Evolutionary conservation across 2,888 invertebrate genomes (phyloP).

Genomic region (Tineola bisselliella): DNA sequence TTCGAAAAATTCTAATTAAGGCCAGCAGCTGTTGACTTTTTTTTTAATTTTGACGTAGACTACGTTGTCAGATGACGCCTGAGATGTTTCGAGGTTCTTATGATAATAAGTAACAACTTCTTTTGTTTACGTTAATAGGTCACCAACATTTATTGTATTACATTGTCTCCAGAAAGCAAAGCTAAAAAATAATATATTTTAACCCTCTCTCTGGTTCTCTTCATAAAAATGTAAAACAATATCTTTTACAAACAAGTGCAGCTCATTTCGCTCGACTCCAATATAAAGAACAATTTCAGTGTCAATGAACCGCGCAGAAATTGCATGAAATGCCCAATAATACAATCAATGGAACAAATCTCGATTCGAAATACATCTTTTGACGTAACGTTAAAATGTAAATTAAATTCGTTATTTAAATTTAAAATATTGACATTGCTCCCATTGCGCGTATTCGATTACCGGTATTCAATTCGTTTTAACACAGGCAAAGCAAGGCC

Average conservation of each 20-base stretch:
- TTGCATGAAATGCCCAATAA: neutral
- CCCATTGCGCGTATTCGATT: slow-evolving; percentile 61
- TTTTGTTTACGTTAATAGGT: slow-evolving; percentile 10
- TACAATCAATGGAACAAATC: slow-evolving; percentile 3
- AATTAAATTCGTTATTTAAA: slow-evolving; percentile 47
- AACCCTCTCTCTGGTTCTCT: too few relatives aligned
- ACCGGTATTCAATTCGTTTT: slow-evolving; percentile 64
- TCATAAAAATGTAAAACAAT: too few relatives aligned
- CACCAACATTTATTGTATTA: neutral
- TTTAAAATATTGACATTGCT: slow-evolving; percentile 63
- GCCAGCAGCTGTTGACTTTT: slow-evolving; percentile 44
- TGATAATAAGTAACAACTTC: slow-evolving; percentile 22
- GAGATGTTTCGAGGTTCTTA: slow-evolving; percentile 37
- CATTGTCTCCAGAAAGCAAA: neutral
- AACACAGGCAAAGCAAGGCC: slow-evolving; percentile 48
- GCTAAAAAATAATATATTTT: neutral
- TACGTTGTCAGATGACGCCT: slow-evolving; percentile 50
- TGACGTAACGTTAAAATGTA: slow-evolving; percentile 9
- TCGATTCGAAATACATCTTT: slow-evolving; percentile 7
- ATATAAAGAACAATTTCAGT: neutral
- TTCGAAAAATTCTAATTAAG: slow-evolving; percentile 65
- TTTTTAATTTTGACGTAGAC: slow-evolving; percentile 58
- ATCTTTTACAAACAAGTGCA: neutral
- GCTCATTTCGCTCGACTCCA: neutral
- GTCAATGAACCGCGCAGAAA: neutral